Base-by-base conservation (phyloP, 2,888 invertebrate genomes). In the Apoderus coryli region DNA sequence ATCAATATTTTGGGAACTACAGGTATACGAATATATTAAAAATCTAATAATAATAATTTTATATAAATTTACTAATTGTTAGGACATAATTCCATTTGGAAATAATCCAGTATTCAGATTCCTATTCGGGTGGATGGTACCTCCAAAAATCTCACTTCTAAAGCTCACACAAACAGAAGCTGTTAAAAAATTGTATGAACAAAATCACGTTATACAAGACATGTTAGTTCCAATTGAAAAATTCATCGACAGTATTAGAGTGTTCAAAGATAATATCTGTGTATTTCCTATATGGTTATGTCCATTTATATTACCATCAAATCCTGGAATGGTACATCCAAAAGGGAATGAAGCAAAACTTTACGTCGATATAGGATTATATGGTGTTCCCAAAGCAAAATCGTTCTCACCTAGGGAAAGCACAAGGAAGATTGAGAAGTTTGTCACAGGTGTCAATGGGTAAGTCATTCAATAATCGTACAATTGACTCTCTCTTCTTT, bases 31-130 rank as follows among this genome's bases (percentile, higher is more conserved):
- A 19, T 19, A 7, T 19, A n/a, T 19, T 7, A 19, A 19, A 7
- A 19, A 19, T 6, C n/a, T 19, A 19, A 19, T 19, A 7, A 7
- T n/a, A 19, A 7, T n/a, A 19, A 19, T n/a, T n/a, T n/a, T 11
- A 10, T 6, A 29, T 12, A 13, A 14, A n/a, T 23, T 30, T 19
- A 6, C 19, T 30, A 15, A 22, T 22, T 40, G 43, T 9, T 55
- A 80, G 75, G 80, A 85, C 42, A 82, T 86, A 28, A 69, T 86
- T 33, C 75, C 84, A 0, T 86, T 85, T 52, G 85, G 84, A 13
- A 85, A 86, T 56, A 65, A 77, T 48, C 49, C 63, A 0, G 16
- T 79, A 14, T 85, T 85, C 59, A 71, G 85, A 1, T 67, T 63
- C 40, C 52, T 79, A 7, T 63, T 81, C 34, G 85, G 84, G 1